Evolutionary conservation across 2,797 vertebrate genomes (phyloP), one percentile per base, ranked within the genome.

Genomic region (Pitangus sulphuratus): DNA sequence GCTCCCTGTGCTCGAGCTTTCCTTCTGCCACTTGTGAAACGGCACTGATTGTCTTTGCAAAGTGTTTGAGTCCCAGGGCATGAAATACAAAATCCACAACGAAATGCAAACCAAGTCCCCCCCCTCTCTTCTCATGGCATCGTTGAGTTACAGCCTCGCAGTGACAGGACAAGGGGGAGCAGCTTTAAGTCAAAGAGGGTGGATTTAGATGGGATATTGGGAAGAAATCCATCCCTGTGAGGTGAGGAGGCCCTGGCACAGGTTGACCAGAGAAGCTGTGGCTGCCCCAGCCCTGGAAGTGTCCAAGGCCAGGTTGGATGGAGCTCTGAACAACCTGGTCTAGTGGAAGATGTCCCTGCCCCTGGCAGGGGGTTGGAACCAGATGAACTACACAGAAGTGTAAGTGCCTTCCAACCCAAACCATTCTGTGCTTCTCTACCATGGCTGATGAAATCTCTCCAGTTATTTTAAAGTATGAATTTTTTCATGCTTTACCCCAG

Each of bases 341-440:
- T 0, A 1, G 11, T 50, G 22, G 19, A 0, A 48, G 2, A 0
- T 17, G 47, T 48, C 33, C 47, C 31, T 75, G 25, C 6, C 15
- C 5, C 1, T 8, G 26, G 21, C 31, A 56, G 3, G 17, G 7
- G 0, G 3, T 0, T 39, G 33, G 33, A 47, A 58, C 30, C 8
- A 33, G 25, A 10, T 15, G 28, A 30, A 51, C 50, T 30, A 30
- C 16, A 51, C 9, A 51, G 13, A 66, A 33, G 13, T 57, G 33
- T 33, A 10, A 57, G 54, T 35, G 4, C n/a, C 12, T 35, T 57
- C n/a, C n/a, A 33, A 35, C 20, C 11, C 31, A 76, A 83, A 50
- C 15, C 12, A 48, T 48, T 64, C 18, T 8, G 0, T 30, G 35
- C 25, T 35, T 20, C n/a, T 64, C 26, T 33, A 2, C 3, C 47